Base-by-base conservation (phyloP, 2,113 vertebrate genomes). In the Rhegmatorhina hoffmannsi region DNA sequence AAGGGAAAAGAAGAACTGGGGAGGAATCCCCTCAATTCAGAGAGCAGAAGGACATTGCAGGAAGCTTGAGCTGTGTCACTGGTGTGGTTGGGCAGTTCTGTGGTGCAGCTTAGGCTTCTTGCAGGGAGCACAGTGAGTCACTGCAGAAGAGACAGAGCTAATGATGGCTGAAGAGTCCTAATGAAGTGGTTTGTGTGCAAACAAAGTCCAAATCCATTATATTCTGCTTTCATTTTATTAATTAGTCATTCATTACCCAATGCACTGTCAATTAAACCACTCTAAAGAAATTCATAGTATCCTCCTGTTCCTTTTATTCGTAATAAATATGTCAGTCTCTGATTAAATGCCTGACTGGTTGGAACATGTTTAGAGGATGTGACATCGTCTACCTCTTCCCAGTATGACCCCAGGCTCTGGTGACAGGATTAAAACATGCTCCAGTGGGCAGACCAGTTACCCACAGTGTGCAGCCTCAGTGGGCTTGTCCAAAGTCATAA, bases 171-270 rank as follows among this genome's bases (percentile, higher is more conserved):
- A 76, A 95, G 63, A 83, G 86, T 62, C 88, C 62, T 95, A 94
- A 95, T 86, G 92, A 95, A 88, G 95, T 20, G 7, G 93, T 83
- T 77, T 95, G 88, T 94, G 74, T 92, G 93, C 92, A 95, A 96
- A 90, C 80, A 94, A 84, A 90, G 69, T 75, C 82, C 52, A 93
- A 89, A 94, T 87, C 82, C 79, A 89, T 95, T 96, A 73, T 91
- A 78, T 79, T 93, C 70, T 36, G 33, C 47, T 70, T 82, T 88
- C 46, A 7, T 87, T 89, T 90, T 88, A 93, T 96, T 97, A 92
- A 95, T 94, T 95, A 91, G 63, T 83, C 87, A 68, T 92, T 94
- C 60, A 44, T 87, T 87, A 74, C 36, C n/a, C 67, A 70, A 28
- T 78, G 50, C 67, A 77, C 89, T 94, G 82, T 95, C 92, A 96